Conservation (phyloP, 2,888 invertebrate genomes). For the Chrysolina haemoptera region DNA sequence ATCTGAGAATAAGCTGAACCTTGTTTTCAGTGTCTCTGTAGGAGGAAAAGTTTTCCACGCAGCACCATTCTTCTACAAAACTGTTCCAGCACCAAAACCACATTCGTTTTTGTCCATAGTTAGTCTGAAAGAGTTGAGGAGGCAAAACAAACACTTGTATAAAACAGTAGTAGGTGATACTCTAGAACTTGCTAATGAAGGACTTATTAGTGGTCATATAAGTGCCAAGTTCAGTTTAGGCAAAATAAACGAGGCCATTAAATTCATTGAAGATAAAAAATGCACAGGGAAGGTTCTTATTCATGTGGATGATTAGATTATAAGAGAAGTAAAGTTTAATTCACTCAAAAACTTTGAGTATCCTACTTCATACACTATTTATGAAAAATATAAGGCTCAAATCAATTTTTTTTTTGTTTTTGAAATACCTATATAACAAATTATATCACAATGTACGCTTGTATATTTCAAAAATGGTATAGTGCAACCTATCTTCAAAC, state of each 20-base stretch:
- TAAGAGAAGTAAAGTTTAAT: slow-evolving; percentile 6
- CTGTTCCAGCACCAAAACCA: slow-evolving; percentile 61
- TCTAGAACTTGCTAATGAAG: slow-evolving; percentile 75
- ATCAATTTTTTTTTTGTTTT: background rate
- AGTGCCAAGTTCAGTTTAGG: slow-evolving; percentile 73
- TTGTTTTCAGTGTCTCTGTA: slow-evolving; percentile 70
- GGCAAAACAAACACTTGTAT: slow-evolving; percentile 73
- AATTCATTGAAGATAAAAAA: slow-evolving; percentile 73
- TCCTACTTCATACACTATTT: slow-evolving; percentile 16
- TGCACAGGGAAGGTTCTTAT: slow-evolving; percentile 77
- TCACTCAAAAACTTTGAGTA: background rate
- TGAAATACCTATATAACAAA: too few relatives aligned
- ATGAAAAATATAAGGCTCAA: slow-evolving; percentile 20
- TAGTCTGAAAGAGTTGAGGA: slow-evolving; percentile 64
- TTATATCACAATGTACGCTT: too few relatives aligned
- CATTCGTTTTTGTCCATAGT: slow-evolving; percentile 62
- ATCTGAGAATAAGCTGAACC: background rate
- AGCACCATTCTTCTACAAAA: slow-evolving; percentile 58
- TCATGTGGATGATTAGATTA: slow-evolving; percentile 60
- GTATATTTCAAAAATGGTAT: too few relatives aligned
- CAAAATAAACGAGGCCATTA: slow-evolving; percentile 75
- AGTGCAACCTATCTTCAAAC: too few relatives aligned
- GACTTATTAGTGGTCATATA: slow-evolving; percentile 74
- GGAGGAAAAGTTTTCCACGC: slow-evolving; percentile 70
- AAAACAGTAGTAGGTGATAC: slow-evolving; percentile 71